Conservation (phyloP, 1,140 invertebrate genomes). For the Bilobella aurantiaca region DNA sequence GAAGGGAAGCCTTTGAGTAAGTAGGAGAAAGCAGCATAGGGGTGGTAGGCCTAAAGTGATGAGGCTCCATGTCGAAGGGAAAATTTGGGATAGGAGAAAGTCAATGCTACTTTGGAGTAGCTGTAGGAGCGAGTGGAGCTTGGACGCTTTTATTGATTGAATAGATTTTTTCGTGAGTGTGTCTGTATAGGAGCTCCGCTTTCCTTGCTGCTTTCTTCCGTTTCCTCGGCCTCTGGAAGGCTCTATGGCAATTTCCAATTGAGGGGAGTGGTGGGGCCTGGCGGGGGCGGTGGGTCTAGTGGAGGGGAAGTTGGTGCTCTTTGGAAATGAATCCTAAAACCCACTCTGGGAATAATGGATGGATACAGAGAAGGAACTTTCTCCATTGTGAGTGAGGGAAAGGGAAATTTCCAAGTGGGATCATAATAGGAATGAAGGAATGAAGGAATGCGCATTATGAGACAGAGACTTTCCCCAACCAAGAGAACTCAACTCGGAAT, state of each 20-base stretch:
- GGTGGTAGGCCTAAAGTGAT: conserved; percentile 2
- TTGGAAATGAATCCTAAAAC: conserved; percentile 1
- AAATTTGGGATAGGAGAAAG: neutral
- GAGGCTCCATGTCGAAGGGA: neutral
- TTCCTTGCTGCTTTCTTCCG: neutral
- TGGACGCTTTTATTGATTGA: conserved; percentile 20
- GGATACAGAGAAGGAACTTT: conserved; percentile 5
- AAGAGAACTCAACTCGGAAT: neutral
- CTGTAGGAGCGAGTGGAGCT: no score
- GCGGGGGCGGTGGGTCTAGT: no score
- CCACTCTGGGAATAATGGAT: neutral
- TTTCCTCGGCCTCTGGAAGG: neutral
- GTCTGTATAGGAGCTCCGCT: no score
- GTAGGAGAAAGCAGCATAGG: neutral
- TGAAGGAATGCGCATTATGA: conserved; percentile 16
- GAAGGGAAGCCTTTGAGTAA: conserved; percentile 1
- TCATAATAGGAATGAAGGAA: conserved; percentile 11
- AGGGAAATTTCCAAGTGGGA: conserved; percentile 6
- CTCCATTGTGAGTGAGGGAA: conserved; percentile 4
- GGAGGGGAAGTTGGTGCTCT: neutral
- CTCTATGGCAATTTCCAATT: no score
- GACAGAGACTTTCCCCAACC: conserved; percentile 8
- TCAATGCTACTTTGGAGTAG: no score
- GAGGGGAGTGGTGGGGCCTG: no score
- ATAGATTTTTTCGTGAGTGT: conserved; percentile 21